Conservation (phyloP, 2,113 vertebrate species). For the Periophthalmus modestus region DNA sequence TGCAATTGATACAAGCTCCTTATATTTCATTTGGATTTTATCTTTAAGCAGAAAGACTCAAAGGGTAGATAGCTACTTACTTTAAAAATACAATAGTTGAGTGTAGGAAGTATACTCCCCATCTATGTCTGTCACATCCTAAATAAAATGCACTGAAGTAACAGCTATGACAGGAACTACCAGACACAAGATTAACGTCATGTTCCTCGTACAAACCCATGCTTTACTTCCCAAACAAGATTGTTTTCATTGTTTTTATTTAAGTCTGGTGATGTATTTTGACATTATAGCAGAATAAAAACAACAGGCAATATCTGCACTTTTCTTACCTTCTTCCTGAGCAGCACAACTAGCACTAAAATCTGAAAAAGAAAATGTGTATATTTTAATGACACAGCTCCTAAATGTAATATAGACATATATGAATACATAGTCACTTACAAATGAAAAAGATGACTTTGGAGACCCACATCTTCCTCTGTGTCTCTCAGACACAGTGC, state of each 20-base stretch:
- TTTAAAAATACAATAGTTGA: too few relatives aligned
- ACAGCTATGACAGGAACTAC: constrained; percentile 25
- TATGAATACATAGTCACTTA: constrained; percentile 41
- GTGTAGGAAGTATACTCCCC: too few relatives aligned
- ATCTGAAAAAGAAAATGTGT: constrained; percentile 33
- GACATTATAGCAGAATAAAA: background rate
- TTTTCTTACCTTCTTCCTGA: constrained; percentile 32
- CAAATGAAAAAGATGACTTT: constrained; percentile 46
- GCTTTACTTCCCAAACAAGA: constrained; percentile 42
- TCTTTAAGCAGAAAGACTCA: too few relatives aligned
- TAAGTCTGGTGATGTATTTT: background rate
- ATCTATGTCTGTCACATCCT: too few relatives aligned
- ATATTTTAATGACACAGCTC: background rate
- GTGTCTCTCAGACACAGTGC: constrained; percentile 18
- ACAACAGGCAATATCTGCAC: background rate
- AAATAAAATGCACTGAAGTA: background rate
- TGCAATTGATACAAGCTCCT: background rate
- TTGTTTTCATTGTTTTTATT: too few relatives aligned
- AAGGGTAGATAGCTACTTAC: too few relatives aligned
- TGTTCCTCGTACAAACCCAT: constrained; percentile 40
- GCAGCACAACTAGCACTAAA: constrained; percentile 35
- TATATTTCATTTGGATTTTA: too few relatives aligned
- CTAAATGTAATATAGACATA: background rate
- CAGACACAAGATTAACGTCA: constrained; percentile 37
- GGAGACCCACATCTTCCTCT: constrained; percentile 57